Conservation (phyloP, 1,140 invertebrate genomes). For the Drosophila miranda region DNA sequence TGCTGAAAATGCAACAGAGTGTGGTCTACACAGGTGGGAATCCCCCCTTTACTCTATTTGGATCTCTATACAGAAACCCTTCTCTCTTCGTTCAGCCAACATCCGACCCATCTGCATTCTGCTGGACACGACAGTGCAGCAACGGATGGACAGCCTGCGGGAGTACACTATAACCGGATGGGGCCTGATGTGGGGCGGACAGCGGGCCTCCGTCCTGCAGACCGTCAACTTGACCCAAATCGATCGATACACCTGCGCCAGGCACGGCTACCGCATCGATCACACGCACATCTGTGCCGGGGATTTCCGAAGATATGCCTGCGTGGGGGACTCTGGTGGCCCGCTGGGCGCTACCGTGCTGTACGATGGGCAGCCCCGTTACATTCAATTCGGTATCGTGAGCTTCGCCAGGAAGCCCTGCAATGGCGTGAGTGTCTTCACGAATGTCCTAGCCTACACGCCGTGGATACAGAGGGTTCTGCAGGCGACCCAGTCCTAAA, state of each 20-base stretch:
- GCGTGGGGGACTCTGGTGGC: too few species aligned
- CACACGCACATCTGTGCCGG: slow-evolving; percentile 14
- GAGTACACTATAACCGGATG: neutral
- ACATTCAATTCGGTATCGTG: slow-evolving; percentile 1
- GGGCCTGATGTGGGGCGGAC: neutral
- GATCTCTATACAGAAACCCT: too few species aligned
- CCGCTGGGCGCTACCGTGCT: too few species aligned
- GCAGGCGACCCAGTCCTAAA: too few species aligned
- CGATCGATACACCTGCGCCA: neutral
- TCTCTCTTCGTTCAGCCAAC: too few species aligned
- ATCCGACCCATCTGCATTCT: slow-evolving; percentile 10
- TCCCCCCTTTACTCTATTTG: too few species aligned
- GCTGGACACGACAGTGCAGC: neutral
- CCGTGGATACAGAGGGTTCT: neutral
- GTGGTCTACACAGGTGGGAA: neutral
- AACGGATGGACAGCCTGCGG: neutral
- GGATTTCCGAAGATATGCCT: neutral
- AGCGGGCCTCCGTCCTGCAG: neutral
- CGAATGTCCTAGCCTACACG: slow-evolving; percentile 1
- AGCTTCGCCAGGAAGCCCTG: neutral
- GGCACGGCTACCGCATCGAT: neutral
- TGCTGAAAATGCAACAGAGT: neutral
- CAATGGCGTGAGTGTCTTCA: neutral
- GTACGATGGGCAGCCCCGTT: too few species aligned
- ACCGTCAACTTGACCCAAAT: neutral